These are phyloP conservation scores for Haliaeetus leucogaster DNA, from an alignment of 2,113 vertebrate genomes.

Conservation along the genomic window DNA sequence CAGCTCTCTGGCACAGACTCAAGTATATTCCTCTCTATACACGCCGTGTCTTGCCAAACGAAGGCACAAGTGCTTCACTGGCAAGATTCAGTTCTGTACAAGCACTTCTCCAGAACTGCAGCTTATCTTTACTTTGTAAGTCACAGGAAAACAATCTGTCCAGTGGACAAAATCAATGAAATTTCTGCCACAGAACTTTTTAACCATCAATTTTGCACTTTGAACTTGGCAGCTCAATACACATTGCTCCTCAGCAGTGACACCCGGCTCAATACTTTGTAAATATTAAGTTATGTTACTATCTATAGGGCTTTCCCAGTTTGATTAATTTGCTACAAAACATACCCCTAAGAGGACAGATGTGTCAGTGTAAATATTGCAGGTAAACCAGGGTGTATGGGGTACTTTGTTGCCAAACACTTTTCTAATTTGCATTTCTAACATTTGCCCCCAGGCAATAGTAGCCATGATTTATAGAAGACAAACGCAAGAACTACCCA, in stretches of 20 bases:
- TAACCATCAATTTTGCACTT: not conserved
- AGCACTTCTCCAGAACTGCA: not conserved
- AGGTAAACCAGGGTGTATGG: fast-evolving
- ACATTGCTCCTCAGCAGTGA: not conserved
- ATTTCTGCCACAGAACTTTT: not conserved
- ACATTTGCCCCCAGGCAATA: not conserved
- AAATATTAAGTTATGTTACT: not conserved
- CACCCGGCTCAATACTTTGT: not conserved
- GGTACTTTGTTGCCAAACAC: not conserved
- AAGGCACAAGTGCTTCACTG: not conserved
- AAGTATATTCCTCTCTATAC: not conserved
- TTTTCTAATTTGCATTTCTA: not conserved
- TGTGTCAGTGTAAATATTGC: fast-evolving
- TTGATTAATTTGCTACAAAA: not conserved
- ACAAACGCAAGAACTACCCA: not conserved
- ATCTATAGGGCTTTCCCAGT: not conserved
- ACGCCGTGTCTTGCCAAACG: not conserved
- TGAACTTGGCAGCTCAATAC: not conserved
- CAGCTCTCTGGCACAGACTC: not conserved
- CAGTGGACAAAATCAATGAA: not conserved
- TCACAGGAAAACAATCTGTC: not conserved
- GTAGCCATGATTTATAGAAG: not conserved
- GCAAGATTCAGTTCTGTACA: not conserved
- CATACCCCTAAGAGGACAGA: not conserved
- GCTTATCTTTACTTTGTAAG: not conserved